Evolutionary conservation across 2,113 vertebrate species (phyloP).

Genomic region (Neogobius melanostomus): DNA sequence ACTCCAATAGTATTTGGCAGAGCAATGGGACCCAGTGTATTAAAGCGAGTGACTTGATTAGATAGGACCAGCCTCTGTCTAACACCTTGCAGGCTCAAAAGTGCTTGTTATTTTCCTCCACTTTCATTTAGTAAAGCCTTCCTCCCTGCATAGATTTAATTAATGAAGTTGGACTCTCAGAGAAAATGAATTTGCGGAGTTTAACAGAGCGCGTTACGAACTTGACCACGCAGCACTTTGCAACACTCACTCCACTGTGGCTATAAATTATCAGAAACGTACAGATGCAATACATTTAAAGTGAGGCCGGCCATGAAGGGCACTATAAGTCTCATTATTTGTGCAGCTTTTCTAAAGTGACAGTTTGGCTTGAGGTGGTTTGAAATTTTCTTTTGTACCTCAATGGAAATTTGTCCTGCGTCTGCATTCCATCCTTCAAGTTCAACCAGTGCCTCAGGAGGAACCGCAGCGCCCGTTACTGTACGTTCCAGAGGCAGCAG

Average conservation of each 20-base stretch:
- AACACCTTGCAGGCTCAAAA: neutral
- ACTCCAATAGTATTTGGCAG: constrained; percentile 35
- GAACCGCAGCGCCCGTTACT: no score
- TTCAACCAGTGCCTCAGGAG: no score
- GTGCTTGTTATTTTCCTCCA: constrained; percentile 5
- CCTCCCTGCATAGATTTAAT: constrained; percentile 10
- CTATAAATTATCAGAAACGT: neutral
- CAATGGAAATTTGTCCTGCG: no score
- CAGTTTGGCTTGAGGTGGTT: neutral
- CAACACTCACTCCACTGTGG: constrained; percentile 13
- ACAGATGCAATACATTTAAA: neutral
- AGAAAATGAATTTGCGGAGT: constrained; percentile 36
- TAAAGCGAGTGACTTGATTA: constrained; percentile 26
- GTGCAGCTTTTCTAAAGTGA: neutral
- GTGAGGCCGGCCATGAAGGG: neutral
- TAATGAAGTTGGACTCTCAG: constrained; percentile 33
- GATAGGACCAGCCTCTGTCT: neutral
- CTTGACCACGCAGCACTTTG: constrained; percentile 4
- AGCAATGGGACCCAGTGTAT: constrained; percentile 31
- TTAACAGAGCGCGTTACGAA: constrained; percentile 17
- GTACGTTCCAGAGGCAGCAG: no score
- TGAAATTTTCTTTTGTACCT: no score
- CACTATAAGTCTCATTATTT: neutral
- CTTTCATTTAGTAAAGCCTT: constrained; percentile 5
- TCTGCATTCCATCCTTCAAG: no score